A percentile compares a stretch with the other conserved stretches of the same genome.
phyloP scores from a whole-genome alignment of 1,140 invertebrate genomes.

The Atta cephalotes region DNA sequence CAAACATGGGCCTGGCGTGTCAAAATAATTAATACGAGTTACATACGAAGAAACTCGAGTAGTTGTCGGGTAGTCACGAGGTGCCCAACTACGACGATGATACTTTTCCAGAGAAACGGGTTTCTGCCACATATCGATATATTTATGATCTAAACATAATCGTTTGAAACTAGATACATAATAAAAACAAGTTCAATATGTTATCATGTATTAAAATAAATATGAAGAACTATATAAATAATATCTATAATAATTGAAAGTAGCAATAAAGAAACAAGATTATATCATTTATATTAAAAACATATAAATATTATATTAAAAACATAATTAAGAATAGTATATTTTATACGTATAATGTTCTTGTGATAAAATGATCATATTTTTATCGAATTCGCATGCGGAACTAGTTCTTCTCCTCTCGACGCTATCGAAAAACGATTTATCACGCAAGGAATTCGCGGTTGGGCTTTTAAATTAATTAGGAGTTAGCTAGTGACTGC shows the following conservation, averaged over 20 bases:
- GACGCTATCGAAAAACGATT: background rate
- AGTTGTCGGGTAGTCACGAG: constrained; percentile 57
- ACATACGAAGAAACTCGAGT: constrained; percentile 55
- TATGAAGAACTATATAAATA: background rate
- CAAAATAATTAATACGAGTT: constrained; percentile 73
- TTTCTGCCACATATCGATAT: background rate
- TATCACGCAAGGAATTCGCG: constrained; percentile 7
- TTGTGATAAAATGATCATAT: background rate
- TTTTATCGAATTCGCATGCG: constrained; percentile 16
- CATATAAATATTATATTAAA: background rate
- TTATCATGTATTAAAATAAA: background rate
- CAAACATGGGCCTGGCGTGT: constrained; percentile 68
- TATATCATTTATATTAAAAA: background rate
- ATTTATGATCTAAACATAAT: constrained; percentile 28
- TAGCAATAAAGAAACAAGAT: background rate
- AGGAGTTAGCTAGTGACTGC: background rate
- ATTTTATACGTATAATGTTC: background rate
- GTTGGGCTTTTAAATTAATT: constrained; percentile 38
- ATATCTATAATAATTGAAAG: background rate
- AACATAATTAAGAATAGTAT: background rate
- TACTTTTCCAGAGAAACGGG: constrained; percentile 67
- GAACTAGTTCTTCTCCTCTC: background rate
- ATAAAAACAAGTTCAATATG: background rate
- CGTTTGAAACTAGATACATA: background rate
- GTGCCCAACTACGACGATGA: constrained; percentile 20